Evolutionary conservation across 2,113 vertebrate genomes (phyloP), one percentile per base, ranked within the genome.

Genomic region (Gyps fulvus): DNA sequence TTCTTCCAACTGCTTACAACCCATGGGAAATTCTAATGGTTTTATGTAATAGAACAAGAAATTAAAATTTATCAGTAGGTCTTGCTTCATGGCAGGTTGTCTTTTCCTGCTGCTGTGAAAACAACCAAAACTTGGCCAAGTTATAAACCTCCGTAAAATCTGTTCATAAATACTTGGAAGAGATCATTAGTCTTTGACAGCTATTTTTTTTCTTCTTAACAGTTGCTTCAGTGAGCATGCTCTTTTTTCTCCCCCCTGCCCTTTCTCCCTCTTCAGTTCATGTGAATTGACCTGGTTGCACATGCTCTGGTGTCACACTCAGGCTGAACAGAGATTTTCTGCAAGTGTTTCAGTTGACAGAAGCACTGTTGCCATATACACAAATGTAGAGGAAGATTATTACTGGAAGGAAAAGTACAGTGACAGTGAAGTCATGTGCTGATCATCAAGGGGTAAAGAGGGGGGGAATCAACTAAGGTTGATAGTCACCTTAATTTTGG

Each of bases 141-240:
- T 72, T 96, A 45, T 47, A 94, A 89, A 87, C 65, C 50, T 93
- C 32, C 45, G 1, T 52, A 91, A 94, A 94, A 89, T 78, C 55
- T 96, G 26, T 90, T 91, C 49, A 19, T 85, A 90, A 93, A 83
- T 81, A 70, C n/a, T 92, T 74, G 50, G 20, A 73, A 76, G 49
- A 91, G 62, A 73, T 92, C 12, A 23, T 91, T 90, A 66, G 42
- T 65, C 19, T 85, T 85, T 0, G 4, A 22, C 31, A 69, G 47
- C 31, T 91, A 10, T 57, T 82, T 84, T 82, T 84, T 81, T 85
- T 27, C 6, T 81, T 50, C 45, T n/a, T 71, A 63, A 62, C 40
- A 20, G 13, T 80, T 83, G 20, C 38, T 67, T 91, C 58, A 42
- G 8, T 9, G 20, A 59, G 13, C 45, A 17, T 80, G 10, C 4